Conservation (phyloP, 2,797 vertebrate species). For the Acanthornis magna region DNA sequence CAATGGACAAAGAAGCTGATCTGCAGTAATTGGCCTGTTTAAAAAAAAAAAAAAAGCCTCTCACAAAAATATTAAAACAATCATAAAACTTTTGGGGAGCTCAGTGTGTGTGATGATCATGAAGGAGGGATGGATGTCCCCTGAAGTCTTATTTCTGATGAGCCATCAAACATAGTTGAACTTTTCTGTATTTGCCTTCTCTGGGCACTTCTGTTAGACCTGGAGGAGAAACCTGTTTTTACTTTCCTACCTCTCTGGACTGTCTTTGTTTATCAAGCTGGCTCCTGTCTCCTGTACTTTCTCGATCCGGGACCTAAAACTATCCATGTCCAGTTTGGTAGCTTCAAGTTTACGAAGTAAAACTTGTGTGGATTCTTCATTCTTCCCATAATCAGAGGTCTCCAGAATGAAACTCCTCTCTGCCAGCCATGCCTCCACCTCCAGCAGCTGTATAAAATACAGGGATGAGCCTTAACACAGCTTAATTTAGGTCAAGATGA, state of each 20-base stretch:
- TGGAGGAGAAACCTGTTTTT: neutral
- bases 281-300: conserved; percentile 76
- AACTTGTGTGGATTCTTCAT: conserved; percentile 79
- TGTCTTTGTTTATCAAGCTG: conserved; percentile 72
- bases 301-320: conserved; percentile 70
- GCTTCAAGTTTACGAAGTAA: conserved; percentile 82
- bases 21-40: neutral
- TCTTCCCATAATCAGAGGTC: conserved; percentile 79
- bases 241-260: conserved; percentile 80
- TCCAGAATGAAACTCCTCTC: conserved; percentile 76
- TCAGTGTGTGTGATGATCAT: neutral
- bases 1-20: neutral
- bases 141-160: neutral
- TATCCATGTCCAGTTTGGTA: conserved; percentile 81
- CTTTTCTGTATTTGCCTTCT: neutral
- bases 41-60: neutral
- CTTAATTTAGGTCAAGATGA: neutral
- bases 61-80: neutral
- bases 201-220: neutral
- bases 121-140: neutral
- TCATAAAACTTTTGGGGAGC: neutral
- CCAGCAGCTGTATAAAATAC: conserved; percentile 77
- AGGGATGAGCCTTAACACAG: neutral
- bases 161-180: neutral
- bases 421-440: conserved; percentile 84